Base-by-base conservation (phyloP, 2,113 vertebrate genomes). In the Callionymus lyra region DNA sequence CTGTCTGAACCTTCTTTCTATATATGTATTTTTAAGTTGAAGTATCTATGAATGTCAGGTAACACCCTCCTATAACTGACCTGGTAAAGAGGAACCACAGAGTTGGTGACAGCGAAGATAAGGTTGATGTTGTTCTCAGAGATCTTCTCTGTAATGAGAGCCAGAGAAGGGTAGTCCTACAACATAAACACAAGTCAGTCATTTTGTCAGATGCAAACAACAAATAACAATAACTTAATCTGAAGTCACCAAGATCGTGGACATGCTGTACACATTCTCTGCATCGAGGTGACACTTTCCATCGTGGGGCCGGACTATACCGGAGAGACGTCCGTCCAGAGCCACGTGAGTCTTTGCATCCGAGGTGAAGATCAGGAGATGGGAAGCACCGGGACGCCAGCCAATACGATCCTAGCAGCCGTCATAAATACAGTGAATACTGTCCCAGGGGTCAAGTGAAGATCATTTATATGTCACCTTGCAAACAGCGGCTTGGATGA, bases 51-150 rank as follows among this genome's bases (percentile, higher is more conserved):
- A n/a, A n/a, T n/a, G n/a, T n/a, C n/a, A n/a, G n/a, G n/a, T n/a
- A n/a, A n/a, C n/a, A n/a, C n/a, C 21, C 21, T 27, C 14, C 11
- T n/a, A n/a, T n/a, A 53, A n/a, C 74, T 78, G 80, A 98, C 95
- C 91, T 91, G 88, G 63, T 98, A 98, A 19, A 98, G 88, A 2
- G 46, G 70, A 34, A 88, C 83, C 38, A 96, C 89, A 0, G 54
- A 63, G 31, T 82, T 72, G 1, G 93, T 98, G 66, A 99, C 95
- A 4, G 95, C 95, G 77, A 99, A 98, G 64, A 99, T 94, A 67
- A 98, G 82, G 67, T 97, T 95, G 73, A 99, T 97, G 55, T 99
- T 99, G 77, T 97, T 99, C 72, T 97, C 86, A 0, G 94, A 95
- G 63, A 97, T 91, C 70, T 98, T 99, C 72, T 99, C 94, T 1